These are phyloP conservation scores for Erannis defoliaria DNA, from an alignment of 2,888 invertebrate genomes.

Conservation along the genomic window DNA sequence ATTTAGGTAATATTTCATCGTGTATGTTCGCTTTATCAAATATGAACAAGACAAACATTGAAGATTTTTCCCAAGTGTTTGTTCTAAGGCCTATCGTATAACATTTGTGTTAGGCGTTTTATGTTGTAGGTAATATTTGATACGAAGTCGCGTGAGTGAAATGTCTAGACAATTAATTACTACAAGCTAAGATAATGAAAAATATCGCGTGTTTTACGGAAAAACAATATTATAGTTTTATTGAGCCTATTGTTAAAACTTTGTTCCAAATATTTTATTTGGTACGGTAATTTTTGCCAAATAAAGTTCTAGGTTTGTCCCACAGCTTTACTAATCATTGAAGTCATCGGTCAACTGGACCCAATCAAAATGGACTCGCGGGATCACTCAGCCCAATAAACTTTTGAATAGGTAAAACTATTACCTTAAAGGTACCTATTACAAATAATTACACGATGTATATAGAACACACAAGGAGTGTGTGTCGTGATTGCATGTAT, in stretches of 20 bases:
- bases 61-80: constrained; percentile 21
- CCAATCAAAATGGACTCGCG: too few relatives aligned
- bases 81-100: constrained; percentile 19
- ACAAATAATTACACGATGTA: too few relatives aligned
- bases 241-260: background rate
- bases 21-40: constrained; percentile 15
- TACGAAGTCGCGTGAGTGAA: background rate
- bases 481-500: too few relatives aligned
- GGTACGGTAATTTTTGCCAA: too few relatives aligned
- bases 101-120: constrained; percentile 3
- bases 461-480: too few relatives aligned
- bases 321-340: too few relatives aligned
- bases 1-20: constrained; percentile 1
- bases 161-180: background rate
- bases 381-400: too few relatives aligned
- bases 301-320: too few relatives aligned
- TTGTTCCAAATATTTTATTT: too few relatives aligned
- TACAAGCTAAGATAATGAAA: background rate
- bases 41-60: constrained; percentile 22
- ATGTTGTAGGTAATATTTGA: constrained; percentile 1
- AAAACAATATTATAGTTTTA: background rate
- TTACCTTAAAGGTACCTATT: too few relatives aligned
- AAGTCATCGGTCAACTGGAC: too few relatives aligned
- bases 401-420: too few relatives aligned
- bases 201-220: background rate